phyloP scores from a whole-genome alignment of 2,797 vertebrate genomes.

The Crotalus adamanteus region DNA sequence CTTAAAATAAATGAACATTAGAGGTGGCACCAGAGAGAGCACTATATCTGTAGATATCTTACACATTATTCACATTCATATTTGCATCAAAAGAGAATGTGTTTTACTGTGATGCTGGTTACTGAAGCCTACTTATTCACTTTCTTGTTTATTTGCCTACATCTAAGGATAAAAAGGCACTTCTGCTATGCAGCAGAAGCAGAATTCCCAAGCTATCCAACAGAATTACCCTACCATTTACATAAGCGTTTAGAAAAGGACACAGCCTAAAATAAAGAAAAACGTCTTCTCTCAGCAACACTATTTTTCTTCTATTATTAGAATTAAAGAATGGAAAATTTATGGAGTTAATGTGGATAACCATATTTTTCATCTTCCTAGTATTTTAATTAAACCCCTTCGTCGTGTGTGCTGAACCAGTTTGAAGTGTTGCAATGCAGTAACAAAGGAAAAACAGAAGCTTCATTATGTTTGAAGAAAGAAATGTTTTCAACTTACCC shows the following conservation, averaged over 20 bases:
- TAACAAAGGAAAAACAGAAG: conserved; percentile 38
- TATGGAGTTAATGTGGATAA: conserved; percentile 65
- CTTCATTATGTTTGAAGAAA: conserved; percentile 47
- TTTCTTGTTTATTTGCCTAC: conserved; percentile 13
- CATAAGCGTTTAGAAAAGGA: conserved; percentile 6
- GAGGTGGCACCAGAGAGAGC: not conserved
- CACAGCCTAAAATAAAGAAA: conserved; percentile 28
- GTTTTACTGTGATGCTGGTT: conserved; percentile 19
- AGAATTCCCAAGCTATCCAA: conserved; percentile 45
- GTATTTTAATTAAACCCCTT: conserved; percentile 75
- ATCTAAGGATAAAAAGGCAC: conserved; percentile 27
- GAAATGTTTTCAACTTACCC: conserved; percentile 66
- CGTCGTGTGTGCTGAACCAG: conserved; percentile 66
- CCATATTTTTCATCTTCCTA: conserved; percentile 60
- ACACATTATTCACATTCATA: conserved; percentile 14
- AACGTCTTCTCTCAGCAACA: conserved; percentile 47
- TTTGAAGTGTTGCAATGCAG: conserved; percentile 63
- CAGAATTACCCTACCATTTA: conserved; percentile 23
- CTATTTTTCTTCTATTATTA: conserved; percentile 57
- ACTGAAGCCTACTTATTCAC: conserved; percentile 6
- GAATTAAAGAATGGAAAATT: conserved; percentile 57
- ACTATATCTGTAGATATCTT: not conserved
- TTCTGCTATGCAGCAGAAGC: not conserved
- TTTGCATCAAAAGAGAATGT: conserved; percentile 6
- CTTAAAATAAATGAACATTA: not conserved